Evolutionary conservation across 2,113 vertebrate species (phyloP).

Genomic region (Macrotus californicus): DNA sequence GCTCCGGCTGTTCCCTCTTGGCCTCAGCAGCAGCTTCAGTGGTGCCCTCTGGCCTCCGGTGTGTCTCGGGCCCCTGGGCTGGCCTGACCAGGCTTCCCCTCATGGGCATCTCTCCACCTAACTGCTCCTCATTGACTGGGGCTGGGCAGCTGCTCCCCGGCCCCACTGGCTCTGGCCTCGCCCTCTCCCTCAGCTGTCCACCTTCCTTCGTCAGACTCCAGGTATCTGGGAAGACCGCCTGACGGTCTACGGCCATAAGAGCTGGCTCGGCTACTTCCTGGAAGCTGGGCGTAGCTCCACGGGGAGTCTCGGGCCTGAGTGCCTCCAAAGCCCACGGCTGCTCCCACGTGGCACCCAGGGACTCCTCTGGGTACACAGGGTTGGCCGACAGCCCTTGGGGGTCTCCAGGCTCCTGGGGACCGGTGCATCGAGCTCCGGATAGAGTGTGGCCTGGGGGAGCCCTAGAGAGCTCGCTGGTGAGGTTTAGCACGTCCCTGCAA

Average conservation of each 20-base stretch:
- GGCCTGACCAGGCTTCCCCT: conserved; percentile 47
- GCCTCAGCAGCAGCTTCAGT: conserved; percentile 70
- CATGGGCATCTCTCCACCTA: conserved; percentile 61
- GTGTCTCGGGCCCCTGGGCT: conserved; percentile 77
- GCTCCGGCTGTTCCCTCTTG: conserved; percentile 66
- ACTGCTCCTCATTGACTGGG: conserved; percentile 72
- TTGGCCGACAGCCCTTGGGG: background rate
- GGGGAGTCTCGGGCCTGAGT: background rate
- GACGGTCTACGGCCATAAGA: conserved; percentile 77
- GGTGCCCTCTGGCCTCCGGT: conserved; percentile 75
- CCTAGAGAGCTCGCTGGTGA: conserved; percentile 39
- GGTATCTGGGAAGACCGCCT: conserved; percentile 82
- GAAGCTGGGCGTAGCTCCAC: background rate
- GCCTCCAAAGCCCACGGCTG: conserved; percentile 51
- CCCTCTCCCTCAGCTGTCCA: conserved; percentile 12
- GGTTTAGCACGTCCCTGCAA: conserved; percentile 7
- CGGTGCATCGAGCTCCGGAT: background rate
- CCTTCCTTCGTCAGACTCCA: conserved; percentile 27
- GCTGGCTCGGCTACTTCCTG: conserved; percentile 66
- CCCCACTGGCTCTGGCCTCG: background rate
- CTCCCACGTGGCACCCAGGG: conserved; percentile 22
- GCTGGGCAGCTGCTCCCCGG: background rate
- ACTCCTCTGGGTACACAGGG: background rate
- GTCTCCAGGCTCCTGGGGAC: background rate
- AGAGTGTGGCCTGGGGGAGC: conserved; percentile 48